A percentile compares a stretch with the other conserved stretches of the same genome.
These are phyloP conservation scores for Gryllus bimaculatus DNA, from an alignment of 1,140 invertebrate species.

Conservation along the genomic window DNA sequence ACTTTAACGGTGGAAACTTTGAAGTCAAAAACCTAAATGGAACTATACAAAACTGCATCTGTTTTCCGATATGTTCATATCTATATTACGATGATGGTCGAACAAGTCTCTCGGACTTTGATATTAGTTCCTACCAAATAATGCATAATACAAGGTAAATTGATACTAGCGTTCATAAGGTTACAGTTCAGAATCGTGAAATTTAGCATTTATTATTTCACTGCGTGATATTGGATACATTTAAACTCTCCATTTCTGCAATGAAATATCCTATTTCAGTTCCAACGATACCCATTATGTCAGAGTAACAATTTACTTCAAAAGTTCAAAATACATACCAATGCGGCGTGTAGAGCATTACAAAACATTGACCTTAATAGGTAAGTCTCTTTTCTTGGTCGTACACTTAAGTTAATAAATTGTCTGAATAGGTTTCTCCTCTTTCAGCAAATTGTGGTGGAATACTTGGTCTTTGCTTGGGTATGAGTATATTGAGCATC, in stretches of 20 bases:
- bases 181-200: background rate
- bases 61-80: background rate
- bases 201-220: background rate
- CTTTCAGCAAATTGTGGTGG: no score
- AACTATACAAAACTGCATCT: background rate
- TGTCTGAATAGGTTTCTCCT: no score
- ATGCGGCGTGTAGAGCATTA: background rate
- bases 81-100: background rate
- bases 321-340: background rate
- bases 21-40: background rate
- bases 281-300: background rate
- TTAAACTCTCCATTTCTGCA: no score
- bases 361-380: background rate
- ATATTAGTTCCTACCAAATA: background rate
- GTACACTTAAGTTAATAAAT: background rate
- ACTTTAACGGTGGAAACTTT: background rate
- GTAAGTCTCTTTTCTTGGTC: background rate
- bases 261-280: background rate
- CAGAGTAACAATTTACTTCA: background rate
- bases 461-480: no score
- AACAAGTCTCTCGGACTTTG: background rate
- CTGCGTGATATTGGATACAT: background rate
- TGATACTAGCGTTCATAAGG: background rate
- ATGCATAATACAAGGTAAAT: background rate
- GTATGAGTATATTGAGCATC: no score